Percentiles rank a stretch among this genome's conserved stretches.
Evolutionary conservation across 1,140 invertebrate species (phyloP).

Genomic region (Rhyzopertha dominica): DNA sequence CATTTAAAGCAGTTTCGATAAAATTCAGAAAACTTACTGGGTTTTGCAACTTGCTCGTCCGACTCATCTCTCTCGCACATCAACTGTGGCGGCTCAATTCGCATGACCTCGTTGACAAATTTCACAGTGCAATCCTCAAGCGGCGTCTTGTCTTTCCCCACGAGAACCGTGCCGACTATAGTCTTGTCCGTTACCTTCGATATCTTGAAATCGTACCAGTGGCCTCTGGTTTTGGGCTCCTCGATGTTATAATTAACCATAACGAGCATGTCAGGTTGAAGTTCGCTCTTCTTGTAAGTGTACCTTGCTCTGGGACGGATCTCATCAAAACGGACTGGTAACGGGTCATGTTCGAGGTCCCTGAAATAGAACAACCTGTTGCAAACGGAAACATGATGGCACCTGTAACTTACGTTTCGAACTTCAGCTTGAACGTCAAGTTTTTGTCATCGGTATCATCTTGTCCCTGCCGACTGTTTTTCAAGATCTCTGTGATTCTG

Average conservation of each 20-base stretch:
- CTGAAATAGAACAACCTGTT: conserved; percentile 23
- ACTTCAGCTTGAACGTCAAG: conserved; percentile 27
- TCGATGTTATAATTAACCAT: conserved; percentile 78
- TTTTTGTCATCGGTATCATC: conserved; percentile 41
- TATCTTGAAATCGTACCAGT: conserved; percentile 62
- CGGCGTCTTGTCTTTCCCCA: conserved; percentile 45
- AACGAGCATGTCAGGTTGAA: conserved; percentile 58
- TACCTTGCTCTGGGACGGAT: conserved; percentile 64
- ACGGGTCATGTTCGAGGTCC: conserved; percentile 44
- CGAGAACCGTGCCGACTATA: conserved; percentile 47
- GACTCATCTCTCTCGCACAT: no score
- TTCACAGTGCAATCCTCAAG: conserved; percentile 54
- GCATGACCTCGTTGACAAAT: conserved; percentile 57
- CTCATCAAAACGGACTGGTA: conserved; percentile 51
- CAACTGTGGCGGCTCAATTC: conserved; percentile 56
- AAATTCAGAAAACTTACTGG: no score
- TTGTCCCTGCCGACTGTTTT: conserved; percentile 41
- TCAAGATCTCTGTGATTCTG: conserved; percentile 49
- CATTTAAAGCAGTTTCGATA: no score
- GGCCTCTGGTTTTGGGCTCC: conserved; percentile 60
- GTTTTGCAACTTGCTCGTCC: no score
- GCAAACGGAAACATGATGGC: neutral
- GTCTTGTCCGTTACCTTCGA: conserved; percentile 42
- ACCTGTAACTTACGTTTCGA: conserved; percentile 20
- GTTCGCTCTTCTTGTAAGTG: conserved; percentile 51